A percentile compares a stretch with the other conserved stretches of the same genome.
phyloP scores from a whole-genome alignment of 2,113 vertebrate species.

The Machaerirhynchus nigripectus region DNA sequence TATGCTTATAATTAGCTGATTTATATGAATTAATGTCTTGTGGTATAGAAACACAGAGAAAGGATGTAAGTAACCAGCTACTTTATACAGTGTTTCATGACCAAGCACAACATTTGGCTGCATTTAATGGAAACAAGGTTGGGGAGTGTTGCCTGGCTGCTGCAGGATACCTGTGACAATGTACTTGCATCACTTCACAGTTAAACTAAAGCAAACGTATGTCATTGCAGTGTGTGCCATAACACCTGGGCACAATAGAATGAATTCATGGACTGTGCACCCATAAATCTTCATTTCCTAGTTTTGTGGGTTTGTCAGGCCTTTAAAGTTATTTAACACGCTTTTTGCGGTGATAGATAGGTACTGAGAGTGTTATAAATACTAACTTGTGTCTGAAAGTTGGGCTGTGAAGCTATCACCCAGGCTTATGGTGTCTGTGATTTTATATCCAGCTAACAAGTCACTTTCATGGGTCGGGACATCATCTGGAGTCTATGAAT shows the following conservation, averaged over 20 bases:
- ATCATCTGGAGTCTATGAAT: slow-evolving; percentile 63
- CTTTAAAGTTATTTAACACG: slow-evolving; percentile 57
- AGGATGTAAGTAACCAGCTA: background rate
- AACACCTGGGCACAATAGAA: slow-evolving; percentile 10
- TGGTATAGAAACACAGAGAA: background rate
- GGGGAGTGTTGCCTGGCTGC: background rate
- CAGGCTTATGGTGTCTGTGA: slow-evolving; percentile 60
- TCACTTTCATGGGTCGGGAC: slow-evolving; percentile 5
- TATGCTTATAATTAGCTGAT: background rate
- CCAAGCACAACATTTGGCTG: background rate
- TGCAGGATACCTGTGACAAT: background rate
- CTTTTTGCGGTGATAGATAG: slow-evolving; percentile 56
- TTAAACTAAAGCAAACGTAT: slow-evolving; percentile 9
- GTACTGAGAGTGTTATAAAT: slow-evolving; percentile 52
- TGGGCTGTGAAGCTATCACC: slow-evolving; percentile 65
- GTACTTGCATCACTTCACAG: background rate
- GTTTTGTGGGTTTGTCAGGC: slow-evolving; percentile 42
- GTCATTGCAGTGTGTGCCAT: background rate
- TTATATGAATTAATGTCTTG: background rate
- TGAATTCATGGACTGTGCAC: slow-evolving; percentile 25
- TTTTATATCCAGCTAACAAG: slow-evolving; percentile 45
- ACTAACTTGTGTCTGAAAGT: slow-evolving; percentile 69
- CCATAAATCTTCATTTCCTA: slow-evolving; percentile 42
- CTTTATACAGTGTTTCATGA: background rate
- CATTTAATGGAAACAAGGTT: background rate